phyloP scores from a whole-genome alignment of 37 sponge, comb jelly and placozoan species.

The Haliclona indistincta region DNA sequence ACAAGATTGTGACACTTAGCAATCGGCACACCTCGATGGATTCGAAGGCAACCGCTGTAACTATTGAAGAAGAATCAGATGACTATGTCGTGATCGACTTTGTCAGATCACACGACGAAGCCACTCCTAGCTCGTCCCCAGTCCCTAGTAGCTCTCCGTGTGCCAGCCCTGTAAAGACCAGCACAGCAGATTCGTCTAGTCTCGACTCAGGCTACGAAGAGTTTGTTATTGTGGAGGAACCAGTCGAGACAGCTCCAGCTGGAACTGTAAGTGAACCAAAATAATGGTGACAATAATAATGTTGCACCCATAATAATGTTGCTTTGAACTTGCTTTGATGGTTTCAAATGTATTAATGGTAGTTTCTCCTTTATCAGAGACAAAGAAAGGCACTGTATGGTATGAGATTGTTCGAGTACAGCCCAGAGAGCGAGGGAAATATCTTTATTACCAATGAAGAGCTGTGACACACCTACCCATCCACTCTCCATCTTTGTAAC shows the following conservation, averaged over 20 bases:
- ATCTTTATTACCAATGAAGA: slow-evolving; percentile 43
- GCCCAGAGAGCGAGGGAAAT: slow-evolving; percentile 43
- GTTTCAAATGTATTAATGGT: too few species aligned
- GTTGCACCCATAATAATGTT: too few species aligned
- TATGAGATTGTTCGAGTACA: slow-evolving; percentile 8
- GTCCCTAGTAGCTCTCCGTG: neutral
- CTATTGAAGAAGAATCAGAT: neutral
- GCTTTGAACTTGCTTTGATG: too few species aligned
- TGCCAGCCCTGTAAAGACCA: neutral
- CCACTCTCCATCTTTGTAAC: neutral
- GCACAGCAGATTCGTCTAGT: neutral
- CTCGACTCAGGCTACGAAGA: slow-evolving; percentile 24
- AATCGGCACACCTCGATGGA: too few species aligned
- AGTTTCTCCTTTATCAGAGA: too few species aligned
- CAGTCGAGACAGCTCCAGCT: too few species aligned
- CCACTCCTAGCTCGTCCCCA: neutral
- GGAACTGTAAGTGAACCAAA: too few species aligned
- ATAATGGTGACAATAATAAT: too few species aligned
- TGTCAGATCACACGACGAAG: neutral
- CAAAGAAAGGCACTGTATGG: slow-evolving; percentile 3
- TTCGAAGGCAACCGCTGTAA: neutral
- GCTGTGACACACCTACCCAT: slow-evolving; percentile 15
- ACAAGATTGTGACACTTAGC: too few species aligned
- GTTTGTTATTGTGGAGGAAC: too few species aligned
- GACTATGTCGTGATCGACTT: neutral